Conservation (phyloP, 2,113 vertebrate species). For the Periophthalmodon schlosseri region DNA sequence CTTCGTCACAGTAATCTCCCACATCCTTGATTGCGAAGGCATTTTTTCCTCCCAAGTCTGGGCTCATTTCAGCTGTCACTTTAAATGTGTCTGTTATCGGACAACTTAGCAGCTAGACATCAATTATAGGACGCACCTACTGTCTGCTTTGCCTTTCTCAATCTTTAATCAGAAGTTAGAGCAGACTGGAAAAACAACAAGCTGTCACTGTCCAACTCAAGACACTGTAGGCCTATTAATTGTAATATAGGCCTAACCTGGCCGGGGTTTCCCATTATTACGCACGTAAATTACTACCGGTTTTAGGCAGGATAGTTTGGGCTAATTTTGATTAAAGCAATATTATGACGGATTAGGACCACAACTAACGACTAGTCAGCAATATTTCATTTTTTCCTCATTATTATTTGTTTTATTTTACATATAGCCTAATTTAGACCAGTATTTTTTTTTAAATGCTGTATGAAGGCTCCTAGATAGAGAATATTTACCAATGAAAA, state of each 20-base stretch:
- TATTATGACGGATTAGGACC: no score
- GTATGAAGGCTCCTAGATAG: no score
- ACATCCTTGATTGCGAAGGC: slow-evolving; percentile 49
- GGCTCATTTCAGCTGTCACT: slow-evolving; percentile 54
- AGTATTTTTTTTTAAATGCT: no score
- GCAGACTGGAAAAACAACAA: slow-evolving; percentile 9
- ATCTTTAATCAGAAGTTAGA: slow-evolving; percentile 6
- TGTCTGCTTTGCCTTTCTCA: slow-evolving; percentile 21
- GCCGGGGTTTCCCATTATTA: background rate
- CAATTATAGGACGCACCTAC: slow-evolving; percentile 42
- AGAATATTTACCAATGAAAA: no score
- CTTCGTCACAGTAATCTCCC: slow-evolving; percentile 62
- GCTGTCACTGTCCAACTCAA: slow-evolving; percentile 8
- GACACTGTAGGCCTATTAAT: background rate
- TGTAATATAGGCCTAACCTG: background rate
- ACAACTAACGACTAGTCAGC: no score
- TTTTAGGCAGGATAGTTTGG: background rate
- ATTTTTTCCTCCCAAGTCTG: slow-evolving; percentile 28
- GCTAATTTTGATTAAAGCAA: background rate
- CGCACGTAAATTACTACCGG: background rate
- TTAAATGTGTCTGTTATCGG: slow-evolving; percentile 49
- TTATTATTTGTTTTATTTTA: no score
- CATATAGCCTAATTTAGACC: no score
- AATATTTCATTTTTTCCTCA: no score
- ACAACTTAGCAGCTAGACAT: slow-evolving; percentile 41